Evolutionary conservation across 2,888 invertebrate species (phyloP).

Genomic region (Pachliopta kotzebuea): DNA sequence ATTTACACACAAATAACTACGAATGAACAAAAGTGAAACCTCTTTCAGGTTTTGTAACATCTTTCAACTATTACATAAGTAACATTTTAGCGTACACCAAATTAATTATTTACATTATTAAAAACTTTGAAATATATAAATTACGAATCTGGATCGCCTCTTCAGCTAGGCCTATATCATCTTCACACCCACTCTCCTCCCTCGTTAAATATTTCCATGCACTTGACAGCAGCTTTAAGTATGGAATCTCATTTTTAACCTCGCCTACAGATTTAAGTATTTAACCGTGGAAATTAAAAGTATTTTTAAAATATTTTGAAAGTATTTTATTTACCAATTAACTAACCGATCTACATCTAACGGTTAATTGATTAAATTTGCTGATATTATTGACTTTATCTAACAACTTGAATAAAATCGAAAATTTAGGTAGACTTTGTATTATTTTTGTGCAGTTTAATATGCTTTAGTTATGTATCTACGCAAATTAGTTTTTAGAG

Average conservation of each 20-base stretch:
- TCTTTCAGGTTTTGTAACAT: background rate
- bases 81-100: background rate
- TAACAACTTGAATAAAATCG: too few relatives aligned
- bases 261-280: conserved; percentile 12
- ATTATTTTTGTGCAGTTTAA: too few relatives aligned
- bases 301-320: background rate
- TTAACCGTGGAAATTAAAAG: conserved; percentile 12
- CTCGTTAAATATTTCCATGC: conserved; percentile 26
- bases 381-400: too few relatives aligned
- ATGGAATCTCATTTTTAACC: conserved; percentile 19
- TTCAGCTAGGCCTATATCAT: conserved; percentile 19
- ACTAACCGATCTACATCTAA: background rate
- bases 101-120: conserved; percentile 9
- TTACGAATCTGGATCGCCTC: conserved; percentile 9
- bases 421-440: too few relatives aligned
- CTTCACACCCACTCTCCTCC: conserved; percentile 21
- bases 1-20: background rate
- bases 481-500: too few relatives aligned
- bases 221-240: conserved; percentile 21
- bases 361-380: background rate
- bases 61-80: background rate
- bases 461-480: too few relatives aligned
- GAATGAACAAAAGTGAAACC: background rate
- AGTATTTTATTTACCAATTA: background rate
- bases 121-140: conserved; percentile 1